Conservation (phyloP, 2,113 vertebrate genomes). For the Nyctereutes procyonoides region DNA sequence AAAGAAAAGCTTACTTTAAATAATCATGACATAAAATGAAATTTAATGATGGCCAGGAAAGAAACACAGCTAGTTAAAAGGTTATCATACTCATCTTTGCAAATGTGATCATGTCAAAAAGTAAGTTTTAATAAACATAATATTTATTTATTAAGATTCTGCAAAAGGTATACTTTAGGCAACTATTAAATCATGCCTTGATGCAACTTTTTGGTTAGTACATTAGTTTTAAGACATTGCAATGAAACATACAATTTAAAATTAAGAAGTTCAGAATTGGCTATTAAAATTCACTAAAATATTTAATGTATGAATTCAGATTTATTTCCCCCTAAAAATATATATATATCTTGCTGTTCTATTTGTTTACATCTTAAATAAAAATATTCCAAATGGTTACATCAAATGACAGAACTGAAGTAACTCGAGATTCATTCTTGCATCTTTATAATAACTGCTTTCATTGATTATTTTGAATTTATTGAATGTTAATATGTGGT, state of each 20-base stretch:
- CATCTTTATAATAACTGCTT: neutral
- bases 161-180: neutral
- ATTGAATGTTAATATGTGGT: neutral
- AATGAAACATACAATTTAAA: neutral
- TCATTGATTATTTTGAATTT: neutral
- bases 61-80: neutral
- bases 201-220: neutral
- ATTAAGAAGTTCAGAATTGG: neutral
- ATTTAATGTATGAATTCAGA: neutral
- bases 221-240: neutral
- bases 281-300: neutral
- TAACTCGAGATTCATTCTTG: neutral
- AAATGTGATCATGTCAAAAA: neutral
- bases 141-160: neutral
- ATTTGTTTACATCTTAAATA: slow-evolving; percentile 15
- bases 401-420: neutral
- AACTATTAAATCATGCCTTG: neutral
- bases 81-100: neutral
- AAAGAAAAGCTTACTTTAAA: neutral
- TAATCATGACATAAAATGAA: neutral
- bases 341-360: neutral
- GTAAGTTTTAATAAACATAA: neutral
- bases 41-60: neutral
- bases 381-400: neutral
- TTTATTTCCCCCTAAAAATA: neutral